These are phyloP conservation scores for Apostichopus japonicus DNA, from an alignment of 35 echinoderm and acorn worm species.

Conservation along the genomic window DNA sequence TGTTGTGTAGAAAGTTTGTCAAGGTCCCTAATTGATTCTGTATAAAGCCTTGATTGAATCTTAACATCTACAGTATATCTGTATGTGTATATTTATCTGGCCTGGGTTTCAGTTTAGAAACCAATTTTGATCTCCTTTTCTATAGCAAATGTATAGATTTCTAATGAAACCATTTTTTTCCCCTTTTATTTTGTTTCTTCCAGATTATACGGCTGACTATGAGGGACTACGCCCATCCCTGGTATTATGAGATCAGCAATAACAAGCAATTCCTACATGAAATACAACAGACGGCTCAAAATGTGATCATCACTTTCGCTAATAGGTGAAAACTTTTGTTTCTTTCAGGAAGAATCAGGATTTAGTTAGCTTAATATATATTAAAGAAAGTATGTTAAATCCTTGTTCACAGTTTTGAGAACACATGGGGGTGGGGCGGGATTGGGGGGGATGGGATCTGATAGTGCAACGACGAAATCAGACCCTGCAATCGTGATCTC, in stretches of 20 bases:
- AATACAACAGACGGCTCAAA: conserved; percentile 52
- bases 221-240: conserved; percentile 53
- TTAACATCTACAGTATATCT: no score
- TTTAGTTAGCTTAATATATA: not conserved
- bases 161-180: not conserved
- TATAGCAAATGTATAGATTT: no score
- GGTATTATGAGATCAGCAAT: conserved; percentile 57
- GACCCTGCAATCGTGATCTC: no score
- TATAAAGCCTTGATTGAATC: no score
- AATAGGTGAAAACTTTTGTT: conserved; percentile 28
- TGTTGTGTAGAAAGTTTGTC: no score
- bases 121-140: no score
- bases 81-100: no score
- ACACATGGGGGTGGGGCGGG: no score
- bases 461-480: not conserved
- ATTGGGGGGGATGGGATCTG: not conserved
- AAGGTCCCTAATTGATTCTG: no score
- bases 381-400: not conserved
- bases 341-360: not conserved
- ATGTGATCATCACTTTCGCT: conserved; percentile 41
- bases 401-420: no score
- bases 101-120: no score
- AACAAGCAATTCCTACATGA: conserved; percentile 49
- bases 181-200: not conserved
- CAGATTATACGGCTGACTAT: conserved; percentile 56